These are phyloP conservation scores for Sebastes minor DNA, from an alignment of 2,797 vertebrate genomes.

Conservation along the genomic window DNA sequence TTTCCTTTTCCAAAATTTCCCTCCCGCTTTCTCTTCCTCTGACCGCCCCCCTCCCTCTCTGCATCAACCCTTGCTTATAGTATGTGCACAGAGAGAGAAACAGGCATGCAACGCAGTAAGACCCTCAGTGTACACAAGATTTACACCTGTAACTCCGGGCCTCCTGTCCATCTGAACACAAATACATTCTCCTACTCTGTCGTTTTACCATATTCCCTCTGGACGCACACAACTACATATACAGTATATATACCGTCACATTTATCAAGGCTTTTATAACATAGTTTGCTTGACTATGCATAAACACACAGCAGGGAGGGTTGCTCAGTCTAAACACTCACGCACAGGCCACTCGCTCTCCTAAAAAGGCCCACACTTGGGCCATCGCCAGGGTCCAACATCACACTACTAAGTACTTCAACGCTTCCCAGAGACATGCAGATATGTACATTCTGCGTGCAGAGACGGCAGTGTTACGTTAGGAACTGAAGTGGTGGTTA, in stretches of 20 bases:
- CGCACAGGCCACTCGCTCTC: conserved; percentile 32
- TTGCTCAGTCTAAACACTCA: conserved; percentile 69
- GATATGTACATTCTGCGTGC: conserved; percentile 4
- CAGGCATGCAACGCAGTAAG: neutral
- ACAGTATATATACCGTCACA: conserved; percentile 23
- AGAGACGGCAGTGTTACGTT: neutral
- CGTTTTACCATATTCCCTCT: neutral
- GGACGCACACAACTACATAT: conserved; percentile 11
- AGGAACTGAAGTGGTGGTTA: conserved; percentile 10
- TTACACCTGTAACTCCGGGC: conserved; percentile 12
- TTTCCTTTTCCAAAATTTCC: conserved; percentile 59
- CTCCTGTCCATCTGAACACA: conserved; percentile 12
- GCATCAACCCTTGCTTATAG: neutral
- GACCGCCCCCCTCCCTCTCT: neutral
- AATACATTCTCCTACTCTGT: neutral
- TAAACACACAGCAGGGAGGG: conserved; percentile 69
- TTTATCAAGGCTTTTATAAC: conserved; percentile 59
- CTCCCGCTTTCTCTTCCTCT: conserved; percentile 35
- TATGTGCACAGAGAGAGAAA: neutral
- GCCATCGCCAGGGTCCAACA: conserved; percentile 50
- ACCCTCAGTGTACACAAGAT: neutral
- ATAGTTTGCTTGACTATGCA: conserved; percentile 51
- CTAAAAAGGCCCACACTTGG: conserved; percentile 76
- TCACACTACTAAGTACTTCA: conserved; percentile 39
- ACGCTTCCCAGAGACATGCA: conserved; percentile 46